Base-by-base conservation (phyloP, 1,140 invertebrate species). In the Leptinotarsa texana region DNA sequence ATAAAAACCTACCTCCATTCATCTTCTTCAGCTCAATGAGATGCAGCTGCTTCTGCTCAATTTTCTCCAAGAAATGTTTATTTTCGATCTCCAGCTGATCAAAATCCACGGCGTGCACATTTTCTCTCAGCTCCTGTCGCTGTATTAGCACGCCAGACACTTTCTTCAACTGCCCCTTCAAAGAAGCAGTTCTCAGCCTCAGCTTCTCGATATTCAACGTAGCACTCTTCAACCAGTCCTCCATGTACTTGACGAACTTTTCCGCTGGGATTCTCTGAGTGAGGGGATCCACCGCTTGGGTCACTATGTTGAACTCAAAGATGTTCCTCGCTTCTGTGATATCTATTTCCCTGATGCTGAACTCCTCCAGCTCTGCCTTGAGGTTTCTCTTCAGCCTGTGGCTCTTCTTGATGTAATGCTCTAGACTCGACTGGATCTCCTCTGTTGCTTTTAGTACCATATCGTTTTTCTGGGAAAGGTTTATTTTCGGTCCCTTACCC, bases 31-130 rank as follows among this genome's bases (percentile, higher is more conserved):
- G 73, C 33, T 85, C 80, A 5, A 84, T 66, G 5, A 88, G 67
- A 77, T 83, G 78, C 1, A 71, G 69, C 65, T 82, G 69, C 72
- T 86, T 87, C 15, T 83, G 79, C 5, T 87, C 84, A 66, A 87
- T 85, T 71, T 84, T 84, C 65, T 83, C 78, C 21, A 80, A 47
- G 61, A 84, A 84, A 78, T 85, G 78, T 49, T 85, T 78, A 78
- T 87, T 87, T 74, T 86, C 84, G 48, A 88, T 87, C 11, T 80
- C 78, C 17, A 88, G 74, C 74, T 87, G 83, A 72, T 87, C 82
- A 73, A 88, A 87, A 75, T 88, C 87, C n/a, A 87, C 80, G 4
- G 82, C 79, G 75, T 84, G 84, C 42, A 88, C 76, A 66, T 79
- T 79, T 77, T 86, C 84, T 0, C 86, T 87, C 13, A 87, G 71